Evolutionary conservation across 2,113 vertebrate genomes (phyloP).

Genomic region (Oryctolagus cuniculus): mOryCun1.1 NC_091433.1:124869001-124869500

Average conservation of each 20-base stretch:
- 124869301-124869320: not conserved
- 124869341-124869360: not conserved
- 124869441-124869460: not conserved
- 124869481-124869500: not conserved
- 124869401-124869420: not conserved
- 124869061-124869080: not conserved
- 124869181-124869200: not conserved
- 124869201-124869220: not conserved
- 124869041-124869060: not conserved
- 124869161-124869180: not conserved
- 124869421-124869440: not conserved
- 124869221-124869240: not conserved
- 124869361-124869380: not conserved
- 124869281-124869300: not conserved
- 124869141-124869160: not conserved
- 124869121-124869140: not conserved
- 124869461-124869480: not conserved
- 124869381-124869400: not conserved
- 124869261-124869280: not conserved
- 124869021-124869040: not conserved
- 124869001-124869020: not conserved
- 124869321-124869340: not conserved
- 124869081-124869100: not conserved
- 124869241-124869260: not conserved
- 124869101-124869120: conserved; percentile 9